Conservation (phyloP, 2,113 vertebrate species). For the Callopanchax toddi region DNA sequence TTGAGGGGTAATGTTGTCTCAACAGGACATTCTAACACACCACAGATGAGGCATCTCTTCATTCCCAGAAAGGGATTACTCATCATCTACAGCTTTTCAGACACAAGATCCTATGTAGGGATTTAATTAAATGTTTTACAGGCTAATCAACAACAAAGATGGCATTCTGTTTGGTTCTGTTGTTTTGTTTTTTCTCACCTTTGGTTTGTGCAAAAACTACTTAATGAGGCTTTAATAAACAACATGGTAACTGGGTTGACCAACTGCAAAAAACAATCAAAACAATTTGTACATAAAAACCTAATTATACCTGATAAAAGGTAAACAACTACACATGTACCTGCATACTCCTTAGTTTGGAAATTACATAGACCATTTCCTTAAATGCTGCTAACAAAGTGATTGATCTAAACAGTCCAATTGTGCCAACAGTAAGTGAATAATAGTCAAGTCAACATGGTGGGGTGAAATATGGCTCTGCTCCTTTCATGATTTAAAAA, state of each 20-base stretch:
- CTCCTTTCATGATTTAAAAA: constrained; percentile 56
- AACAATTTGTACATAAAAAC: constrained; percentile 28
- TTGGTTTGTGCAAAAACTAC: constrained; percentile 63
- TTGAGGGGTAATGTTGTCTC: constrained; percentile 63
- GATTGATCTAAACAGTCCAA: constrained; percentile 24
- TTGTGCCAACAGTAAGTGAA: constrained; percentile 34
- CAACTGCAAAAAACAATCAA: constrained; percentile 27
- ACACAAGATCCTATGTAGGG: neutral
- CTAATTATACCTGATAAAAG: constrained; percentile 41
- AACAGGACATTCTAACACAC: constrained; percentile 64
- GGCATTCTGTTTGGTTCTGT: constrained; percentile 39
- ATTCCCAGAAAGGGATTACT: constrained; percentile 57
- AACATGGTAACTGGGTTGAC: constrained; percentile 12
- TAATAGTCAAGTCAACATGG: constrained; percentile 36
- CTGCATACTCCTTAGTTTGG: constrained; percentile 34
- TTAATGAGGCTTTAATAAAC: constrained; percentile 29
- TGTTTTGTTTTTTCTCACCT: constrained; percentile 21
- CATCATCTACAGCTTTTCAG: constrained; percentile 32
- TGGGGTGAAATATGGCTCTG: constrained; percentile 70
- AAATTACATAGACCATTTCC: constrained; percentile 25
- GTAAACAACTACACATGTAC: constrained; percentile 59
- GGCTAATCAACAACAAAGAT: constrained; percentile 9
- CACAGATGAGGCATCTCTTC: constrained; percentile 40
- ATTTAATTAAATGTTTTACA: constrained; percentile 10
- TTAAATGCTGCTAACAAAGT: constrained; percentile 11